Evolutionary conservation across 2,797 vertebrate genomes (phyloP).

Genomic region (Peromyscus aztecus): DNA sequence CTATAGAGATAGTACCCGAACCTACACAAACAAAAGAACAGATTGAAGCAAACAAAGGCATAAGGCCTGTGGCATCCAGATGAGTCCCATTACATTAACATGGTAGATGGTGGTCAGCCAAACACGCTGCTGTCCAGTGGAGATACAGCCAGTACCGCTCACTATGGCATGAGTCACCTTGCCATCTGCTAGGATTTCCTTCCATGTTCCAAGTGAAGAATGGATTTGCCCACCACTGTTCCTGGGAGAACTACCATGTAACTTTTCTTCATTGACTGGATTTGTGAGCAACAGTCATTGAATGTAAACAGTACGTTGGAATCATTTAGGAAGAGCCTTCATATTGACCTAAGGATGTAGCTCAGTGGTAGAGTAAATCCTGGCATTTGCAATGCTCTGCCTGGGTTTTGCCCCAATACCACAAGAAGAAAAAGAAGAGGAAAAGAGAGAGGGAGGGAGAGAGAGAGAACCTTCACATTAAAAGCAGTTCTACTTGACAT

Average conservation of each 20-base stretch:
- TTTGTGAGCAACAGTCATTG: not conserved
- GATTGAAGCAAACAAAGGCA: constrained; percentile 27
- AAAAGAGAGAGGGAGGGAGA: not conserved
- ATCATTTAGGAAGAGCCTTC: constrained; percentile 24
- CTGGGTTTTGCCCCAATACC: not conserved
- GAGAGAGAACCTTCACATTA: not conserved
- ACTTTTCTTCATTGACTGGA: not conserved
- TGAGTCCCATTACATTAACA: not conserved
- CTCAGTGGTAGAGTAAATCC: not conserved
- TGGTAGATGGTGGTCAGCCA: not conserved
- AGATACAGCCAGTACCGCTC: fast-evolving
- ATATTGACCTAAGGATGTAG: not conserved
- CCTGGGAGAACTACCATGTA: not conserved
- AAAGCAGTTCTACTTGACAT: not conserved
- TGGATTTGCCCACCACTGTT: not conserved
- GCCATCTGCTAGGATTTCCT: not conserved
- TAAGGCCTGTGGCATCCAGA: not conserved
- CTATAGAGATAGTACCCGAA: not conserved
- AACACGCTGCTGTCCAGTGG: not conserved
- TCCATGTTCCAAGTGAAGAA: not conserved
- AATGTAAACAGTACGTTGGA: not conserved
- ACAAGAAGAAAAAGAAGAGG: not conserved
- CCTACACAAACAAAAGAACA: not conserved
- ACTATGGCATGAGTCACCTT: fast-evolving
- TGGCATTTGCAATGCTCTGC: not conserved